Evolutionary conservation across 2,888 invertebrate species (phyloP).

Genomic region (Tetragnatha montana): DNA sequence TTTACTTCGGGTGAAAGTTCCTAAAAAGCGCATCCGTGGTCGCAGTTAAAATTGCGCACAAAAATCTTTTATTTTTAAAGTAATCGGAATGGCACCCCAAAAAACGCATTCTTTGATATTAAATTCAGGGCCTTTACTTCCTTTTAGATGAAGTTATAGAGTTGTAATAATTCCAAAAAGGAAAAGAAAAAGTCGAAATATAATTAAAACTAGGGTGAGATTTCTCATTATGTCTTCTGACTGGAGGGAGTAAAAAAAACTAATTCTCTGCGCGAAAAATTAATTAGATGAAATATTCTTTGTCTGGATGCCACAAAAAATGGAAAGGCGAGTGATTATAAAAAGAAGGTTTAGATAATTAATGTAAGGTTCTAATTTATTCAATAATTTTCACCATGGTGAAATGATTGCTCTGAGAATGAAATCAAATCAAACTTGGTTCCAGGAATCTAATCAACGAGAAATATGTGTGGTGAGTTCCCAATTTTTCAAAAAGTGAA

Average conservation of each 20-base stretch:
- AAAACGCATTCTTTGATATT: constrained; percentile 3
- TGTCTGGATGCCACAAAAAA: neutral
- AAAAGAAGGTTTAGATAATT: neutral
- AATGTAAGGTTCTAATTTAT: constrained; percentile 1
- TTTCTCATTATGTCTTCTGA: constrained; percentile 12
- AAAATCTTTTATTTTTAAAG: neutral
- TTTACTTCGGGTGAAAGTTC: neutral
- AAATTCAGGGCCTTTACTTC: constrained; percentile 11
- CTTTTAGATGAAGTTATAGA: constrained; percentile 10
- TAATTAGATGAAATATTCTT: constrained; percentile 24
- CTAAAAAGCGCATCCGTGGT: neutral
- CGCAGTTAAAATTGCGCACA: neutral
- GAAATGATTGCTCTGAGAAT: neutral
- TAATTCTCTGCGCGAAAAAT: neutral
- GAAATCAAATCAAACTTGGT: neutral
- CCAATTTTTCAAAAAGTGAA: neutral
- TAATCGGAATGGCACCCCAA: neutral
- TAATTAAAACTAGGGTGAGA: constrained; percentile 28
- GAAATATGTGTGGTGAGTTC: neutral
- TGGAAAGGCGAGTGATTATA: neutral
- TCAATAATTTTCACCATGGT: neutral
- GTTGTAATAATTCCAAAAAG: neutral
- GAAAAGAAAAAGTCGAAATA: constrained; percentile 1
- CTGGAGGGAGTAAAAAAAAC: neutral
- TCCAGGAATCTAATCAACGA: neutral